Evolutionary conservation across 2,888 invertebrate species (phyloP), one percentile per base, ranked within the genome.

Genomic region (Hedychridium roseum): DNA sequence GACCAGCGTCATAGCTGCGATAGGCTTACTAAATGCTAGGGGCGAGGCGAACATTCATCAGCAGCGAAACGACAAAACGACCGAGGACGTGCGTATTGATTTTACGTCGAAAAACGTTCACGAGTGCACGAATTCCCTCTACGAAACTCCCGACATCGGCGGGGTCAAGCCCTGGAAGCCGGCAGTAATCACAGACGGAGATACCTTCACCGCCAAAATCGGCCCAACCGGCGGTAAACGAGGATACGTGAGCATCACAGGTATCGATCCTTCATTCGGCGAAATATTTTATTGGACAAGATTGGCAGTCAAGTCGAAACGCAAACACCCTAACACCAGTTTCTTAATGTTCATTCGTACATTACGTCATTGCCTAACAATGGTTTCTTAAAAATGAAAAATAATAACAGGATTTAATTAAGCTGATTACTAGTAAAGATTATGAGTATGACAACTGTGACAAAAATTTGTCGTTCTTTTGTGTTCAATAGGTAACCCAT

Each of bases 31-130:
- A 20, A 93, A 92, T 81, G 82, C 85, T 0, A 80, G 87, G 41
- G 86, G 86, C 62, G 93, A 94, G 74, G 92, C 94, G 3, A 92
- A 92, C 67, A 90, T 93, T 0, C 94, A 94, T 75, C 86, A 86
- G 39, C 86, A 86, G 39, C 83, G 84, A 53, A 84, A 85, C 71
- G 90, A 90, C 68, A 87, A 86, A 63, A 90, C 89, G 0, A 84
- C 83, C 58, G 86, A 82, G 40, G 90, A 92, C 66, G 84, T 89
- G 59, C 86, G 87, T 66, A 86, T 94, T n/a, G 89, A 92, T 80
- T 93, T 93, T 72, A 87, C 88, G 27, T 71, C 75, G 31, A 68
- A 46, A 32, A 87, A 89, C 71, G 89, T 91, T 72, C 86, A 90
- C 71, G 82, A 86, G 1, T 93, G 93, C 79, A 82, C 85, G 50